Evolutionary conservation across 2,113 vertebrate genomes (phyloP).

Genomic region (Sphyrna mokarran): DNA sequence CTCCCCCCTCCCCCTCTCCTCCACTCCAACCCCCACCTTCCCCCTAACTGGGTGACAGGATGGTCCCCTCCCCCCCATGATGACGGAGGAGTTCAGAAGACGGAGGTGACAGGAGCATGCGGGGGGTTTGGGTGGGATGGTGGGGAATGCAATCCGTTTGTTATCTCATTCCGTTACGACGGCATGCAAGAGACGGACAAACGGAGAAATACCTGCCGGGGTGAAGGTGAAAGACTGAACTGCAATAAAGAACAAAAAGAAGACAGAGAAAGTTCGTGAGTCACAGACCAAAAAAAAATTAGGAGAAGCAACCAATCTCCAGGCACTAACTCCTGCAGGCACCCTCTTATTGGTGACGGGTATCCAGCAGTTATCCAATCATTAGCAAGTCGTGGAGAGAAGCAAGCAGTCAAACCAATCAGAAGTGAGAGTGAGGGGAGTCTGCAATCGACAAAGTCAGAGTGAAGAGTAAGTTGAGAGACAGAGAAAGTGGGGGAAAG

Average conservation of each 20-base stretch:
- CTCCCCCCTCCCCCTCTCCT: no score
- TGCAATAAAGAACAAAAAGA: slow-evolving; percentile 73
- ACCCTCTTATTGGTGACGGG: neutral
- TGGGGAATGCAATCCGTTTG: neutral
- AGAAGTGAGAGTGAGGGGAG: neutral
- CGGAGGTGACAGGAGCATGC: neutral
- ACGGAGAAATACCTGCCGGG: slow-evolving; percentile 79
- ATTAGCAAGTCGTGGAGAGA: neutral
- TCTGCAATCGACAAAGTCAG: neutral
- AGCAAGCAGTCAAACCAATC: neutral
- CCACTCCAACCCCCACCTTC: neutral
- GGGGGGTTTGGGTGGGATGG: no score
- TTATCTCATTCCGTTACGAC: slow-evolving; percentile 34
- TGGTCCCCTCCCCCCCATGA: neutral
- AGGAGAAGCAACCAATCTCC: neutral
- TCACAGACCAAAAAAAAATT: slow-evolving; percentile 45
- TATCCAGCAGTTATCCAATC: neutral
- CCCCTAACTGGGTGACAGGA: neutral
- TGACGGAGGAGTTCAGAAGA: neutral
- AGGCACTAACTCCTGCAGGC: neutral
- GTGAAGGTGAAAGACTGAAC: slow-evolving; percentile 86
- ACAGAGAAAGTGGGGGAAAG: neutral
- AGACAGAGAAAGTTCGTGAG: slow-evolving; percentile 69
- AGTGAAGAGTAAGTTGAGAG: neutral
- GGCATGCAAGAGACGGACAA: slow-evolving; percentile 54